phyloP scores from a whole-genome alignment of 1,140 invertebrate genomes.

The Ericerus pela region DNA sequence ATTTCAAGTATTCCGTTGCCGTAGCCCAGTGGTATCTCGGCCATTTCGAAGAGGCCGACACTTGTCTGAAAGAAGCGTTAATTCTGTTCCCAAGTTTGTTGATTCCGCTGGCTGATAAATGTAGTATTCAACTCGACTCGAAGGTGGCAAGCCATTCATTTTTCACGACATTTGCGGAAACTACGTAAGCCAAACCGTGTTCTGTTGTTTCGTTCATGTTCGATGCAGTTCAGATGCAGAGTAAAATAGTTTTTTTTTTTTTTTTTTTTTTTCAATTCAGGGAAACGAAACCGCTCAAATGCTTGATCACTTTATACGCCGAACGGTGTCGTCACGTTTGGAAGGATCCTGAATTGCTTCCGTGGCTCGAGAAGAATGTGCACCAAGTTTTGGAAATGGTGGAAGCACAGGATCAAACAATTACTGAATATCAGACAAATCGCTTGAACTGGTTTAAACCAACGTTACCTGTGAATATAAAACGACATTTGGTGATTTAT shows the following conservation, averaged over 20 bases:
- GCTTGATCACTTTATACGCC: constrained; percentile 58
- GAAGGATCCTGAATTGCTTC: constrained; percentile 59
- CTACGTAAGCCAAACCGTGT: constrained; percentile 21
- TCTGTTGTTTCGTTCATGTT: background rate
- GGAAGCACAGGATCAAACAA: constrained; percentile 40
- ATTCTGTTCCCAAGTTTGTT: constrained; percentile 71
- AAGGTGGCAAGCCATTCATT: constrained; percentile 38
- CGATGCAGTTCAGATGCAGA: background rate
- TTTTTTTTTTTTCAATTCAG: constrained; percentile 30
- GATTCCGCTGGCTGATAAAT: constrained; percentile 56
- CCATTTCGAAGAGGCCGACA: constrained; percentile 39
- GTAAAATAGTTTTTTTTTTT: background rate
- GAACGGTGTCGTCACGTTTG: constrained; percentile 56
- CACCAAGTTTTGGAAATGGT: constrained; percentile 46
- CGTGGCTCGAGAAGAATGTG: constrained; percentile 62
- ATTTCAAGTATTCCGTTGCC: constrained; percentile 72
- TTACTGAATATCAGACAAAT: constrained; percentile 45
- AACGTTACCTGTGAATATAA: constrained; percentile 51
- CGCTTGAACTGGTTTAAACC: constrained; percentile 45
- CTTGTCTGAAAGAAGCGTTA: constrained; percentile 56
- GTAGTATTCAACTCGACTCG: constrained; percentile 51
- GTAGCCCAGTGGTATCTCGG: constrained; percentile 51
- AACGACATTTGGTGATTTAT: constrained; percentile 63
- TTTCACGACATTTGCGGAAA: constrained; percentile 22
- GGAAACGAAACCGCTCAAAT: constrained; percentile 46